Percentiles rank a stretch among this genome's conserved stretches.
Evolutionary conservation across 2,113 vertebrate species (phyloP).

Genomic region (Sinocyclocheilus grahami): DNA sequence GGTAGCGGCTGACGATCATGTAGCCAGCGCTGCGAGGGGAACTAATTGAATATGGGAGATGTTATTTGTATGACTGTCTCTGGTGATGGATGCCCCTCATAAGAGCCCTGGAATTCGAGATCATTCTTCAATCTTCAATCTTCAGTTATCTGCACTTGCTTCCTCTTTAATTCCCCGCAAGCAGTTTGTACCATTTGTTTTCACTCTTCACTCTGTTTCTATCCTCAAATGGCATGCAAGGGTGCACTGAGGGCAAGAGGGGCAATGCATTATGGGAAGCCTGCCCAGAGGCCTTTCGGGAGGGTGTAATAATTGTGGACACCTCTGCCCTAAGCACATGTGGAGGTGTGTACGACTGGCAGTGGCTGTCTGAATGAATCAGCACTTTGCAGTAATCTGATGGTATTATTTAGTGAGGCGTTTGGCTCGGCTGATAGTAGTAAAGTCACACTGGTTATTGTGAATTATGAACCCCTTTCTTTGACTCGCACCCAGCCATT

Average conservation of each 20-base stretch:
- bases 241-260: constrained; percentile 33
- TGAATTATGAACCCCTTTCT: constrained; percentile 56
- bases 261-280: neutral
- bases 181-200: constrained; percentile 45
- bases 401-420: constrained; percentile 44
- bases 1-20: constrained; percentile 38
- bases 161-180: constrained; percentile 44
- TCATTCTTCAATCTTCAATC: constrained; percentile 76
- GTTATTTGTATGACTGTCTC: constrained; percentile 72
- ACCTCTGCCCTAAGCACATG: neutral
- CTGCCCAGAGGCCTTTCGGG: constrained; percentile 1
- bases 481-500: constrained; percentile 53
- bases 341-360: constrained; percentile 6
- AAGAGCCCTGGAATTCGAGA: constrained; percentile 73
- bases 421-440: constrained; percentile 46
- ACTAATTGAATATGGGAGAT: constrained; percentile 70
- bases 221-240: constrained; percentile 22
- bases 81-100: constrained; percentile 79
- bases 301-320: constrained; percentile 13
- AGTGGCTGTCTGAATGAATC: constrained; percentile 38
- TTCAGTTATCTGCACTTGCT: constrained; percentile 65
- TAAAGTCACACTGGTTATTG: constrained; percentile 54
- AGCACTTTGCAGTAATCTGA: constrained; percentile 16
- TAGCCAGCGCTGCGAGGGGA: constrained; percentile 55
- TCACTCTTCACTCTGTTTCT: constrained; percentile 47